A percentile compares a stretch with the other conserved stretches of the same genome.
These are phyloP conservation scores for Hylaea fasciaria DNA, from an alignment of 2,888 invertebrate species.

Conservation along the genomic window DNA sequence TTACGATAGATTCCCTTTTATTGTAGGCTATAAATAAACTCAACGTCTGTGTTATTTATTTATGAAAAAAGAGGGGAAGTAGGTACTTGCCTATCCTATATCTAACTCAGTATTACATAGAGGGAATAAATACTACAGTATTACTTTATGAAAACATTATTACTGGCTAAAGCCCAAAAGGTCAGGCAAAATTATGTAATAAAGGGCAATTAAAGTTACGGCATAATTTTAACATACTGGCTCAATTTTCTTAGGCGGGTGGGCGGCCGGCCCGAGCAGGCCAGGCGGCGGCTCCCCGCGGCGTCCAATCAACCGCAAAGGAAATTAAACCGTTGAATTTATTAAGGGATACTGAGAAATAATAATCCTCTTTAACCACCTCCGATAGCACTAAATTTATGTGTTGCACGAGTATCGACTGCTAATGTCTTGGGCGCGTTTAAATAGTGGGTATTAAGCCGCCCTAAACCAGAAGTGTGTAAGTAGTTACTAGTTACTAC, in stretches of 20 bases:
- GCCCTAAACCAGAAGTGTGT: not conserved
- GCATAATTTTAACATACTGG: constrained; percentile 45
- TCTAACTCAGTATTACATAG: no score
- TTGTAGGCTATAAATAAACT: constrained; percentile 61
- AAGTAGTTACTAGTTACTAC: no score
- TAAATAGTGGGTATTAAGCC: not conserved
- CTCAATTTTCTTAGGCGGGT: constrained; percentile 53
- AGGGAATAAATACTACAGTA: no score
- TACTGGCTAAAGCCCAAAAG: constrained; percentile 5
- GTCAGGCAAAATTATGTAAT: constrained; percentile 22
- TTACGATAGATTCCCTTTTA: constrained; percentile 56
- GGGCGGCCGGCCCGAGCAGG: constrained; percentile 37
- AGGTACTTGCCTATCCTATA: not conserved
- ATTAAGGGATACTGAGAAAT: constrained; percentile 60
- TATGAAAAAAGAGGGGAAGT: constrained; percentile 11
- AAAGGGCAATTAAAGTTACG: constrained; percentile 28
- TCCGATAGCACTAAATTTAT: constrained; percentile 50
- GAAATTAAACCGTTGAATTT: constrained; percentile 76
- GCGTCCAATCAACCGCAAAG: constrained; percentile 71
- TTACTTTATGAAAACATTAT: no score
- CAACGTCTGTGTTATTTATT: constrained; percentile 47
- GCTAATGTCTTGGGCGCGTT: constrained; percentile 7
- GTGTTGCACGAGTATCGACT: constrained; percentile 32
- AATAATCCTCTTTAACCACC: constrained; percentile 54
- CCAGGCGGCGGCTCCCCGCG: constrained; percentile 46